Evolutionary conservation across 2,797 vertebrate genomes (phyloP).

Genomic region (Scleropages formosus): DNA sequence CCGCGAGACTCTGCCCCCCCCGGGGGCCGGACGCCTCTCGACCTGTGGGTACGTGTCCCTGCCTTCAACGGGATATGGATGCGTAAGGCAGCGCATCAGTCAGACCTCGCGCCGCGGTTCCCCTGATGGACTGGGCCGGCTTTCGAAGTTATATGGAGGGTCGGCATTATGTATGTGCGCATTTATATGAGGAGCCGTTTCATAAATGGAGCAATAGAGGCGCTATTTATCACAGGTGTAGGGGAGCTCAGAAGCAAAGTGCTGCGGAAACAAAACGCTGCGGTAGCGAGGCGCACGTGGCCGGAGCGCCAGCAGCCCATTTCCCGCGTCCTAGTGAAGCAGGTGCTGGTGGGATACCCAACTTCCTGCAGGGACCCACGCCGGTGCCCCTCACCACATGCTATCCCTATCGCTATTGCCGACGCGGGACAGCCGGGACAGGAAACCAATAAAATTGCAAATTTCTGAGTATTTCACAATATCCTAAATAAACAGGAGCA

Average conservation of each 20-base stretch:
- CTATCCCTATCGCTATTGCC: slow-evolving; percentile 31
- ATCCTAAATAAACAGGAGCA: slow-evolving; percentile 96
- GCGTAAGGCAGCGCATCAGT: slow-evolving; percentile 32
- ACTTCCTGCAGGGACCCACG: slow-evolving; percentile 21
- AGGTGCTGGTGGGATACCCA: no score
- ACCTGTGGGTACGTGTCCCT: slow-evolving; percentile 14
- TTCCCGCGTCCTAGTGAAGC: neutral
- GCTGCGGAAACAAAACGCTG: slow-evolving; percentile 3
- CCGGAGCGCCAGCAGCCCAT: neutral
- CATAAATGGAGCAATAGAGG: neutral
- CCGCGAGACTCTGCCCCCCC: neutral
- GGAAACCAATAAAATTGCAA: slow-evolving; percentile 98
- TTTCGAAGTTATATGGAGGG: slow-evolving; percentile 14
- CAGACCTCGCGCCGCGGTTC: neutral
- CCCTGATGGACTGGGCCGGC: neutral
- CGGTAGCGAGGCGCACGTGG: slow-evolving; percentile 8
- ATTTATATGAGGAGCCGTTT: slow-evolving; percentile 25
- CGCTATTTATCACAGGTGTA: slow-evolving; percentile 11
- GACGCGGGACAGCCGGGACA: slow-evolving; percentile 39
- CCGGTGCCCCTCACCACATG: slow-evolving; percentile 26
- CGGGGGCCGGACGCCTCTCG: neutral
- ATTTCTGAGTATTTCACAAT: slow-evolving; percentile 93
- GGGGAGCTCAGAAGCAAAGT: neutral
- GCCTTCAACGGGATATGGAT: slow-evolving; percentile 27
- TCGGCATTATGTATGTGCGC: slow-evolving; percentile 22